Evolutionary conservation across 2,888 invertebrate genomes (phyloP), one percentile per base, ranked within the genome.

Genomic region (Cephalotes varians): DNA sequence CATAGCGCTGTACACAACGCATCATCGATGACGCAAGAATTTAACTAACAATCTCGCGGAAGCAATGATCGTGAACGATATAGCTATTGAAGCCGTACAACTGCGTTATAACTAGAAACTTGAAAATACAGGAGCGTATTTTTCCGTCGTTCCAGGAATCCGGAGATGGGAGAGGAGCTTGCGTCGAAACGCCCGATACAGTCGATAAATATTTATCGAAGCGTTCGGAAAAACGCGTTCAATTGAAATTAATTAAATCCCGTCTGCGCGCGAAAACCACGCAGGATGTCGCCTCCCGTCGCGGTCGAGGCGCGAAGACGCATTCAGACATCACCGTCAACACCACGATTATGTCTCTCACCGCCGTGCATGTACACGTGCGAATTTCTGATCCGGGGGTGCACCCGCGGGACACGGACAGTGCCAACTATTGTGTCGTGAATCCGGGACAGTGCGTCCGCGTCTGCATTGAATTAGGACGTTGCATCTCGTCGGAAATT

Each of bases 401-500:
- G 47, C 44, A 37, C 25, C 58, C 37, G 34, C 44, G 40, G 71
- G 47, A 49, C 10, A 34, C 44, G 6, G 7, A 44, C n/a, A 51
- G 40, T 49, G 40, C 40, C 60, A 37, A 51, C 28, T 51, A 69
- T 47, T 51, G 62, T 49, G 51, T 71, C 67, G 40, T 25, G 60
- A 47, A 10, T n/a, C 56, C 71, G 64, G 64, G 64, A 44, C 28
- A 25, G n/a, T 12, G 37, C 65, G 83, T 83, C 81, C 81, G 74
- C 82, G 76, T 84, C 40, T 64, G 76, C 81, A 89, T 90, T 87
- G 87, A 90, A 89, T 90, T 86, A 85, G 87, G 85, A 81, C 81
- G 82, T 82, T n/a, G 79, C 83, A 71, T 69, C 81, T 84, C 67
- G 31, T 79, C 87, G 88, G 90, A 90, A 91, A 91, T 91, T 90